phyloP scores from a whole-genome alignment of 2,888 invertebrate genomes.

The Limnephilus rhombicus region DNA sequence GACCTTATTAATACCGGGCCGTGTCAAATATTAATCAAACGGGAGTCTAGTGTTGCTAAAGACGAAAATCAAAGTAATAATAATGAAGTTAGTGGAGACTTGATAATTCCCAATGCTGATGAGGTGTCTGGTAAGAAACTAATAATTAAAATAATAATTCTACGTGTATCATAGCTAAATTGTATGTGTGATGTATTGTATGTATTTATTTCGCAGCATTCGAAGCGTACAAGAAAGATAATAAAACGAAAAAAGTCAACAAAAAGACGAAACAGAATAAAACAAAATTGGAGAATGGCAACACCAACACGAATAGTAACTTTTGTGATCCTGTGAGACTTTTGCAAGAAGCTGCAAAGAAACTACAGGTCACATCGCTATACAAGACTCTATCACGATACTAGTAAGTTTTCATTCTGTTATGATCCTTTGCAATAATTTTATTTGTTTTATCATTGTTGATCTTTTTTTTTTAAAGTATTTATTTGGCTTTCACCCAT shows the following conservation, averaged over 20 bases:
- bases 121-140: constrained; percentile 52
- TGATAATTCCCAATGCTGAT: constrained; percentile 26
- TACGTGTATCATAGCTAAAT: too few species aligned
- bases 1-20: constrained; percentile 78
- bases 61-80: constrained; percentile 42
- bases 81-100: constrained; percentile 1
- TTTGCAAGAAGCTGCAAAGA: constrained; percentile 78
- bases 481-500: too few species aligned
- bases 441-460: background rate
- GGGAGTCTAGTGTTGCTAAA: constrained; percentile 68
- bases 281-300: constrained; percentile 68
- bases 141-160: background rate
- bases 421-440: background rate
- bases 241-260: constrained; percentile 66
- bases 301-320: constrained; percentile 43
- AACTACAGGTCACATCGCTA: constrained; percentile 75
- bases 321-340: constrained; percentile 78
- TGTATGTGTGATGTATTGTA: background rate
- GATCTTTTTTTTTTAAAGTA: background rate
- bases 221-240: background rate
- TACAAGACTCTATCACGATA: constrained; percentile 77
- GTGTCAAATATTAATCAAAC: constrained; percentile 74
- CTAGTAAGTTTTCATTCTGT: constrained; percentile 70
- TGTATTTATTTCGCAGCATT: background rate
- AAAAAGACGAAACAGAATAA: constrained; percentile 68